phyloP scores from a whole-genome alignment of 53 echinoderm and acorn worm genomes.

The Paracentrotus lividus region DNA sequence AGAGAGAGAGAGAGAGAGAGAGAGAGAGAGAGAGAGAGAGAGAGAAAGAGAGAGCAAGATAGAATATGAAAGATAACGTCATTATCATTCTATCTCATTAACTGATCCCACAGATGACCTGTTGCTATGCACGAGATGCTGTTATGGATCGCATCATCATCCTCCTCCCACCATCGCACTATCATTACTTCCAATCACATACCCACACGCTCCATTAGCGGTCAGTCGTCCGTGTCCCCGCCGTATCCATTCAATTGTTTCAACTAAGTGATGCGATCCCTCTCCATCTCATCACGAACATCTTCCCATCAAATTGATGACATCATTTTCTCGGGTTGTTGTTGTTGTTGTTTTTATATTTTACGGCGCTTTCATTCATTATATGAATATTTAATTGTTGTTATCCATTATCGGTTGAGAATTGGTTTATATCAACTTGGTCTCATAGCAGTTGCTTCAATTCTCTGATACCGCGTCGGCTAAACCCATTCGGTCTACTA shows the following conservation, averaged over 20 bases:
- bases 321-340: conserved; percentile 6
- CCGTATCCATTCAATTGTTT: neutral
- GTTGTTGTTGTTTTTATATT: too few relatives aligned
- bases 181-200: neutral
- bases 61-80: neutral
- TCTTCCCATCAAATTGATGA: neutral
- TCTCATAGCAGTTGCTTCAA: too few relatives aligned
- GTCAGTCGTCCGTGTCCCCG: neutral
- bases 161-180: neutral
- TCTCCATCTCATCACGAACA: neutral
- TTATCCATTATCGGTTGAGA: too few relatives aligned
- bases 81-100: neutral
- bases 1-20: neutral
- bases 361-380: too few relatives aligned
- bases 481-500: too few relatives aligned
- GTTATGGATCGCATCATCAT: neutral
- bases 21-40: conserved; percentile 11
- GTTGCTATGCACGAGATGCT: neutral
- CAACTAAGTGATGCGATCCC: neutral
- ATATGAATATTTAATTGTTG: too few relatives aligned
- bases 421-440: too few relatives aligned
- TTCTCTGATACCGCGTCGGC: too few relatives aligned
- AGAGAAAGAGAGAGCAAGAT: neutral
- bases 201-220: neutral
- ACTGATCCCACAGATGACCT: neutral